Evolutionary conservation across 2,888 invertebrate genomes (phyloP).

Genomic region (Euphydryas editha): DNA sequence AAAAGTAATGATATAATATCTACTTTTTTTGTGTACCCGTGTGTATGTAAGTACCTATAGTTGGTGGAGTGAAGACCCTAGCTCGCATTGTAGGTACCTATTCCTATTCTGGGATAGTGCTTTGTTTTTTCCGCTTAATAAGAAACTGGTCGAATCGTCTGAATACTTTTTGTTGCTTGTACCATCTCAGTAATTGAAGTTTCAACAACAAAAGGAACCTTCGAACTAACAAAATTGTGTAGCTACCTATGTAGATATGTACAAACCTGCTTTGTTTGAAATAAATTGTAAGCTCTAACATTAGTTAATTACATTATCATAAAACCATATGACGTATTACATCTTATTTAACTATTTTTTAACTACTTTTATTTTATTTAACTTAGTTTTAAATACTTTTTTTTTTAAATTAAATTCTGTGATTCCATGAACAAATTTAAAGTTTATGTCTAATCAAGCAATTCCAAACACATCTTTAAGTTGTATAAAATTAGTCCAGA

Average conservation of each 20-base stretch:
- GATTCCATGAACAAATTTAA: no score
- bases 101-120: conserved; percentile 35
- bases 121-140: conserved; percentile 43
- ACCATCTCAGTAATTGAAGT: conserved; percentile 52
- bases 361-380: no score
- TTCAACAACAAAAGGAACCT: conserved; percentile 43
- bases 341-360: no score
- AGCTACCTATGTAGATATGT: conserved; percentile 11
- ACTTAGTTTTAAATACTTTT: no score
- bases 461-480: conserved; percentile 29
- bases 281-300: background rate
- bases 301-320: background rate
- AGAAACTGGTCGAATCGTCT: conserved; percentile 38
- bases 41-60: conserved; percentile 1
- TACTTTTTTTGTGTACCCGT: no score
- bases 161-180: conserved; percentile 49
- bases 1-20: background rate
- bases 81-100: conserved; percentile 28
- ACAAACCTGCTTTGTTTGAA: background rate
- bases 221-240: conserved; percentile 31
- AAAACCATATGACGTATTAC: no score
- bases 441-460: conserved; percentile 6
- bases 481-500: conserved; percentile 52
- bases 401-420: no score
- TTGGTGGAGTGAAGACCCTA: conserved; percentile 14